Percentiles rank a stretch among this genome's conserved stretches.
These are phyloP conservation scores for Caenorhabditis inopinata DNA, from an alignment of 1,140 invertebrate species.

Conservation along the genomic window DNA sequence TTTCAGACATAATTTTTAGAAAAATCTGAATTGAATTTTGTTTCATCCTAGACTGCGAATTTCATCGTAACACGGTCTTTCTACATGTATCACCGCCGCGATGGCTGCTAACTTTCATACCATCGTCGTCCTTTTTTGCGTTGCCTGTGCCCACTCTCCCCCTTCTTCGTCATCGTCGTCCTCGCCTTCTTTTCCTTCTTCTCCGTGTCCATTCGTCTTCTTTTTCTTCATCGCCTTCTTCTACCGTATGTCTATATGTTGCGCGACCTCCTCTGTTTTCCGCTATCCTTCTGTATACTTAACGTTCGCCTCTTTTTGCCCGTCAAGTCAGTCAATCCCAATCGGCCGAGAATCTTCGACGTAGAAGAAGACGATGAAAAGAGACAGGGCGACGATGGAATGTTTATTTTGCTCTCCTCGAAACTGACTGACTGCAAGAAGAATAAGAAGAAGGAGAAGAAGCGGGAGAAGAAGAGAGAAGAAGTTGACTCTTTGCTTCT, in stretches of 20 bases:
- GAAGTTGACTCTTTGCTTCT: not conserved
- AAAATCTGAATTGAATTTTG: too few species aligned
- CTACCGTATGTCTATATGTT: not conserved
- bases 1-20: too few species aligned
- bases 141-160: too few species aligned
- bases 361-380: not conserved
- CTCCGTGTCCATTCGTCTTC: not conserved
- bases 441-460: constrained; percentile 16
- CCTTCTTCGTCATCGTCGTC: not conserved
- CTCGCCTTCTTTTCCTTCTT: not conserved
- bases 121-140: too few species aligned
- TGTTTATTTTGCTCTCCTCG: constrained; percentile 28
- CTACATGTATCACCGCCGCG: too few species aligned
- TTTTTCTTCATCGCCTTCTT: not conserved
- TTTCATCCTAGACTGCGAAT: too few species aligned
- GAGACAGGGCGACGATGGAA: not conserved
- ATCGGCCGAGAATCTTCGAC: constrained; percentile 18
- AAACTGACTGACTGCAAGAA: not conserved
- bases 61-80: too few species aligned
- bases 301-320: not conserved
- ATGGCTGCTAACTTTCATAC: too few species aligned
- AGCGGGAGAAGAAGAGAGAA: not conserved
- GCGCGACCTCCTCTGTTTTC: not conserved
- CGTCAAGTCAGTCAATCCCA: not conserved
- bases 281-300: not conserved